These are phyloP conservation scores for Periophthalmodon schlosseri DNA, from an alignment of 2,113 vertebrate genomes.

Conservation along the genomic window DNA sequence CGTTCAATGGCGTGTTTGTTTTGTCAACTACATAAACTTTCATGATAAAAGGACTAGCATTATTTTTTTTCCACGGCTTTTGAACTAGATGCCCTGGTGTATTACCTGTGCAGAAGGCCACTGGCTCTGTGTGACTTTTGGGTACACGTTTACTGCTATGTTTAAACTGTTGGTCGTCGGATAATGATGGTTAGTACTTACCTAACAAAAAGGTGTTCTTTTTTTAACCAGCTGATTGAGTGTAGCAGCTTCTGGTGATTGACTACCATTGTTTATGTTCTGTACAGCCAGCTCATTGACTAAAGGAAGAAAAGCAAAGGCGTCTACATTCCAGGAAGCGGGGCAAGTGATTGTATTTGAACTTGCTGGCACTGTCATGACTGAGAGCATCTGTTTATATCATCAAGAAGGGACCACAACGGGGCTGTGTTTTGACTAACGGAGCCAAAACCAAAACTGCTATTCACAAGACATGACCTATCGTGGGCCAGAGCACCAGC, in stretches of 20 bases:
- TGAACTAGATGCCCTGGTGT: too few species aligned
- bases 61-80: too few species aligned
- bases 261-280: background rate
- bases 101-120: too few species aligned
- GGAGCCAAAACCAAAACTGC: constrained; percentile 52
- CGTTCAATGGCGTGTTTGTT: background rate
- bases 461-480: constrained; percentile 52
- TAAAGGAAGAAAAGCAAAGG: constrained; percentile 27
- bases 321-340: constrained; percentile 32
- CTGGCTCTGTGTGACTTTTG: background rate
- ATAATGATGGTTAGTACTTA: background rate
- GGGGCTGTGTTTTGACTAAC: constrained; percentile 42
- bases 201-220: background rate
- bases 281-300: constrained; percentile 21
- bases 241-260: background rate
- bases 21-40: background rate
- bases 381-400: constrained; percentile 66
- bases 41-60: background rate
- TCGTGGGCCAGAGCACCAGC: constrained; percentile 44
- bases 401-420: constrained; percentile 63
- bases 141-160: background rate
- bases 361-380: constrained; percentile 39
- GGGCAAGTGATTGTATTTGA: constrained; percentile 35
- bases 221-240: background rate
- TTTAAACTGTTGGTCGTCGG: background rate